Conservation (phyloP, 2,113 vertebrate species). For the Hippolais icterina region DNA sequence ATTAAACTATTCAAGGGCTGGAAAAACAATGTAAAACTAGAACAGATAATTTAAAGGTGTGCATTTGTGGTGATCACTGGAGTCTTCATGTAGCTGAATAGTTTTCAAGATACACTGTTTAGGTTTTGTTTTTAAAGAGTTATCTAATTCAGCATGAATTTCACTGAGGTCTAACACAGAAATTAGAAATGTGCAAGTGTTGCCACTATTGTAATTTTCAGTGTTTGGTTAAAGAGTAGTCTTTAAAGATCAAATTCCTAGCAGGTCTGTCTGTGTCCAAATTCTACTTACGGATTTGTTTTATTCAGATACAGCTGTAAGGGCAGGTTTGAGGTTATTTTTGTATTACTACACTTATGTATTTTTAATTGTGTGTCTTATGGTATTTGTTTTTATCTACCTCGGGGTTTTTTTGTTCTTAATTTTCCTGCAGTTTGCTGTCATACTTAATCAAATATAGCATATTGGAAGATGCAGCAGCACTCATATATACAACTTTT, state of each 20-base stretch:
- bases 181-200: neutral
- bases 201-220: neutral
- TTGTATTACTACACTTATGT: neutral
- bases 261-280: rapidly evolving
- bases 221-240: neutral
- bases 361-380: neutral
- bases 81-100: neutral
- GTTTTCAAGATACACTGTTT: neutral
- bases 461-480: neutral
- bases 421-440: neutral
- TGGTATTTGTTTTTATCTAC: neutral
- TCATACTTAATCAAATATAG: neutral
- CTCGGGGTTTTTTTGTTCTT: neutral
- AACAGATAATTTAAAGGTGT: neutral
- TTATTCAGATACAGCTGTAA: neutral
- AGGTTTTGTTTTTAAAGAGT: neutral
- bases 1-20: neutral
- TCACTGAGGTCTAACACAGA: neutral
- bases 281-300: neutral
- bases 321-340: neutral
- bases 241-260: neutral
- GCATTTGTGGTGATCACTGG: neutral
- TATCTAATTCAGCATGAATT: neutral
- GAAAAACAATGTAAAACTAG: neutral
- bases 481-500: neutral